Percentiles rank a stretch among this genome's conserved stretches.
phyloP scores from a whole-genome alignment of 2,888 invertebrate species.

The Epinotia bilunana region DNA sequence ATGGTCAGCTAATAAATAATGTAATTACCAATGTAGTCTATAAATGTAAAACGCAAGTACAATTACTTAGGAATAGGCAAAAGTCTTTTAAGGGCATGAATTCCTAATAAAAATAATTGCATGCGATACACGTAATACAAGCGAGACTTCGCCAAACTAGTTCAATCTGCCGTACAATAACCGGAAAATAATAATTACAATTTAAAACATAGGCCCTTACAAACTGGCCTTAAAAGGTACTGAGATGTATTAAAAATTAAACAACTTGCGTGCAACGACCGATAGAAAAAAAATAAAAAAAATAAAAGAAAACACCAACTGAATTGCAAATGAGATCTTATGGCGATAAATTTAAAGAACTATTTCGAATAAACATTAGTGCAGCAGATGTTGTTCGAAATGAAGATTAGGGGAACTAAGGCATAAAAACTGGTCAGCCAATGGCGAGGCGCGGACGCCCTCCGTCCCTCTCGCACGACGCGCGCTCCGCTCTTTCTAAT shows the following conservation, averaged over 20 bases:
- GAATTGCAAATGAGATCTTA: constrained; percentile 77
- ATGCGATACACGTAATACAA: constrained; percentile 48
- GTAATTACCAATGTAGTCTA: constrained; percentile 1
- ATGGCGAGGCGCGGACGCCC: constrained; percentile 63
- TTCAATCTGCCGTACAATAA: constrained; percentile 69
- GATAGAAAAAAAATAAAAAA: constrained; percentile 66
- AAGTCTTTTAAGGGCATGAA: constrained; percentile 49
- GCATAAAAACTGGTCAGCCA: constrained; percentile 83
- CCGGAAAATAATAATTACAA: constrained; percentile 62
- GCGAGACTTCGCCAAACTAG: constrained; percentile 38
- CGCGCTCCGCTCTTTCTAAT: constrained; percentile 76
- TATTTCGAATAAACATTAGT: constrained; percentile 79
- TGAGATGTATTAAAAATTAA: constrained; percentile 80
- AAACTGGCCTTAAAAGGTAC: constrained; percentile 74
- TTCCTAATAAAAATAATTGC: constrained; percentile 52
- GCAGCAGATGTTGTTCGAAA: constrained; percentile 81
- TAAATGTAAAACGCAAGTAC: constrained; percentile 15
- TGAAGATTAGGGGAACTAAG: constrained; percentile 84
- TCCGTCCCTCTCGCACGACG: constrained; percentile 66
- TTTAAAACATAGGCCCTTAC: constrained; percentile 61
- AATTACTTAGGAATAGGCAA: constrained; percentile 42
- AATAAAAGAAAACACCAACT: constrained; percentile 59
- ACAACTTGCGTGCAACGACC: constrained; percentile 76
- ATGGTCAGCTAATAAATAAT: constrained; percentile 2
- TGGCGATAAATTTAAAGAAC: constrained; percentile 75